Evolutionary conservation across 2,888 invertebrate genomes (phyloP).

Genomic region (Drosophila histrio): DNA sequence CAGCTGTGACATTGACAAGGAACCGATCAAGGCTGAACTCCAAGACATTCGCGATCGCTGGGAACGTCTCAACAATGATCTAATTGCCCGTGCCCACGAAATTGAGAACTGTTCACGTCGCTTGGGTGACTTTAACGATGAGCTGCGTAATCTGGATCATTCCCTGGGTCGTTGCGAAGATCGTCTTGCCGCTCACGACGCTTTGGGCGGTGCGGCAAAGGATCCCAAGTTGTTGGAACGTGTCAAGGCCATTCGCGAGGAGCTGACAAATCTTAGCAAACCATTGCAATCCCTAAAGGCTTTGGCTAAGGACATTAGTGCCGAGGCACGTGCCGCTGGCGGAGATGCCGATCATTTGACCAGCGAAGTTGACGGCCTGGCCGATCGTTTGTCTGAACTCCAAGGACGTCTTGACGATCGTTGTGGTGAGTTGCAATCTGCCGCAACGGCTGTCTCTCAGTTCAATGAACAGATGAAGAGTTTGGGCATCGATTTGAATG

Average conservation of each 20-base stretch:
- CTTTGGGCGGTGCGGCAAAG: conserved; percentile 89
- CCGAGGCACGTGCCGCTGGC: conserved; percentile 90
- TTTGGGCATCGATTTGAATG: conserved; percentile 90
- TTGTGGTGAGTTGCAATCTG: conserved; percentile 91
- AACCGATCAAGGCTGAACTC: conserved; percentile 92
- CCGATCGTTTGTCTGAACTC: conserved; percentile 91
- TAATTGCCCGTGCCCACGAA: conserved; percentile 82
- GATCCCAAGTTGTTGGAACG: conserved; percentile 94
- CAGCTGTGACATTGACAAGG: conserved; percentile 95
- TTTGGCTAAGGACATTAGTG: conserved; percentile 90
- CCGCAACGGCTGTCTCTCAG: conserved; percentile 93
- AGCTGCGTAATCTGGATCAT: conserved; percentile 92
- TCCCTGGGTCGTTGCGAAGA: conserved; percentile 95
- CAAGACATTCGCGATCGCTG: conserved; percentile 93
- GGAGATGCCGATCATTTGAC: conserved; percentile 91
- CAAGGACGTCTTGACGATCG: conserved; percentile 91
- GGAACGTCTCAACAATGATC: conserved; percentile 95
- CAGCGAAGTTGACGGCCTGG: conserved; percentile 91
- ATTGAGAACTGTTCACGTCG: conserved; percentile 92
- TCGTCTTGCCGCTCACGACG: conserved; percentile 88
- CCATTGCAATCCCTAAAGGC: conserved; percentile 86
- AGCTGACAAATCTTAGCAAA: conserved; percentile 90
- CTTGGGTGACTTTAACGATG: conserved; percentile 93
- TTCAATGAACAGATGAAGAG: conserved; percentile 95
- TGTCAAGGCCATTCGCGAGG: conserved; percentile 92